phyloP scores from a whole-genome alignment of 1,140 invertebrate genomes.

The Euura saliciscinereae region DNA sequence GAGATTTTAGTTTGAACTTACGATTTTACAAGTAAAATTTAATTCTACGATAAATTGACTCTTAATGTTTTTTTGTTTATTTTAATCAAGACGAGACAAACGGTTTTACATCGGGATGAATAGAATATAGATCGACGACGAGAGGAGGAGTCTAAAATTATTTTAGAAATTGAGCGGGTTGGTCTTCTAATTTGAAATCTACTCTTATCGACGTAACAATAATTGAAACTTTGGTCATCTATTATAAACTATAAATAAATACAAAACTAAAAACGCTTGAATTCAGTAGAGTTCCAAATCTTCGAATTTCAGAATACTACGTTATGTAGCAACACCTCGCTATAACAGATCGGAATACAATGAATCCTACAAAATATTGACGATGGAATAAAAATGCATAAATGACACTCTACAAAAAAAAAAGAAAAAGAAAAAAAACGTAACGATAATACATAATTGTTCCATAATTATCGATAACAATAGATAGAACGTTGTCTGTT shows the following conservation, averaged over 20 bases:
- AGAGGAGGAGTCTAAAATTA: neutral
- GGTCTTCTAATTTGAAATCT: constrained; percentile 2
- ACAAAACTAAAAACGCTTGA: neutral
- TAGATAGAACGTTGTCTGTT: constrained; percentile 46
- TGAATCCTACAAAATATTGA: neutral
- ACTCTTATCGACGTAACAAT: neutral
- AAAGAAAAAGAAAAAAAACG: neutral
- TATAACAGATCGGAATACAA: neutral
- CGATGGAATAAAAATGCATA: neutral
- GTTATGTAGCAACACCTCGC: neutral
- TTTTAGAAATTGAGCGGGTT: neutral
- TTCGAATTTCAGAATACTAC: neutral
- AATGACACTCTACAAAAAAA: neutral
- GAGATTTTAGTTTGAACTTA: neutral
- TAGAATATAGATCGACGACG: no score
- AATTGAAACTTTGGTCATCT: constrained; percentile 4
- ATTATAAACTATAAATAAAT: neutral
- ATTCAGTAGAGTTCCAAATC: neutral
- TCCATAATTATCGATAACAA: constrained; percentile 14
- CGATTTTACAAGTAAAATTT: neutral
- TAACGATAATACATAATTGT: neutral
- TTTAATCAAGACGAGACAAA: neutral
- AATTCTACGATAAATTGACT: neutral
- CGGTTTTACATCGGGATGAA: neutral
- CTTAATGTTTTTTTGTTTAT: neutral